A percentile compares a stretch with the other conserved stretches of the same genome.
Evolutionary conservation across 2,797 vertebrate genomes (phyloP).

Genomic region (Zenarchopterus dispar): DNA sequence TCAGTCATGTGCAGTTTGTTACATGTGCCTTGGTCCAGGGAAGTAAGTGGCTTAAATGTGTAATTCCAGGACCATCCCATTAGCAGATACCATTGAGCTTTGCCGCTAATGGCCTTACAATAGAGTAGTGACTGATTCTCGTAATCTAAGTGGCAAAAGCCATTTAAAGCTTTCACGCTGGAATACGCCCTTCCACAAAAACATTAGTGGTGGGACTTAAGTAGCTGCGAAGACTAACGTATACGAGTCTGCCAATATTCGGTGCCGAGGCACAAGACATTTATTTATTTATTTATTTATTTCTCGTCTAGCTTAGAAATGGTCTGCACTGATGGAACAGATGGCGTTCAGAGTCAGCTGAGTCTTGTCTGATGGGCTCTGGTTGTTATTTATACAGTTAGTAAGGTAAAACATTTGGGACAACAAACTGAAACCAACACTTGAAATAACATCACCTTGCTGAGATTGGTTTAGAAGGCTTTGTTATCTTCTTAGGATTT

Average conservation of each 20-base stretch:
- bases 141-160: constrained; percentile 48
- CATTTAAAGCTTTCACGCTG: constrained; percentile 51
- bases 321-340: neutral
- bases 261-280: constrained; percentile 4
- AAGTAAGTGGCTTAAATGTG: constrained; percentile 55
- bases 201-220: constrained; percentile 32
- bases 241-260: constrained; percentile 16
- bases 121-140: constrained; percentile 46
- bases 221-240: constrained; percentile 4
- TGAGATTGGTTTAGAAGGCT: too few relatives aligned
- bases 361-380: too few relatives aligned
- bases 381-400: too few relatives aligned
- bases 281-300: neutral
- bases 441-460: too few relatives aligned
- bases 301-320: too few relatives aligned
- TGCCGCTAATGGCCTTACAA: constrained; percentile 63
- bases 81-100: constrained; percentile 59
- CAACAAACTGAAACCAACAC: too few relatives aligned
- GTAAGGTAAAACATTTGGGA: too few relatives aligned
- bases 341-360: too few relatives aligned
- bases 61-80: constrained; percentile 63
- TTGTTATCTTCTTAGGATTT: too few relatives aligned
- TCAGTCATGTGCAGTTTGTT: constrained; percentile 11
- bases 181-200: constrained; percentile 44
- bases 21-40: constrained; percentile 24